Conservation (phyloP, 2,113 vertebrate genomes). For the Scatophagus argus region DNA sequence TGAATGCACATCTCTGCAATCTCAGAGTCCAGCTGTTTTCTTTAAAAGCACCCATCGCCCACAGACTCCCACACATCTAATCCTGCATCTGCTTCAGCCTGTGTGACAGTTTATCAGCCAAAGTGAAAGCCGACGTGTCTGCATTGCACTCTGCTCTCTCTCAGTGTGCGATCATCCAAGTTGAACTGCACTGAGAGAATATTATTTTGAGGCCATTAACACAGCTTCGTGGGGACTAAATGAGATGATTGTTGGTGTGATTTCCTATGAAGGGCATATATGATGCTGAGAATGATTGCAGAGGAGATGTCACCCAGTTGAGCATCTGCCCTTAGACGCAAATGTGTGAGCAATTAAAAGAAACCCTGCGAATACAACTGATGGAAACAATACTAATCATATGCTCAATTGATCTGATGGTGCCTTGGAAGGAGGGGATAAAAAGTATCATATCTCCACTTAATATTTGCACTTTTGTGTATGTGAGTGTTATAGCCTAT, state of each 20-base stretch:
- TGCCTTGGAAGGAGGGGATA: slow-evolving; percentile 20
- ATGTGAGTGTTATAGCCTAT: slow-evolving; percentile 10
- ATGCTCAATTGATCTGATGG: slow-evolving; percentile 67
- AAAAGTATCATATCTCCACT: slow-evolving; percentile 23
- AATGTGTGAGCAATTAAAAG: slow-evolving; percentile 71
- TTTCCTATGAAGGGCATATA: slow-evolving; percentile 52
- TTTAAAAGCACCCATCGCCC: background rate
- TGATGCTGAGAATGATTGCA: slow-evolving; percentile 52
- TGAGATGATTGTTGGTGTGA: slow-evolving; percentile 47
- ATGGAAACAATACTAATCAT: slow-evolving; percentile 64
- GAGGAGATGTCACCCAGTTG: slow-evolving; percentile 37
- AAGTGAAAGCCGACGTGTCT: background rate
- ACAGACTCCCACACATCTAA: slow-evolving; percentile 14
- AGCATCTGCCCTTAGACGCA: slow-evolving; percentile 57
- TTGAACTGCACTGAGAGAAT: background rate
- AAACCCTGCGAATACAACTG: slow-evolving; percentile 48
- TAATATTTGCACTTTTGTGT: slow-evolving; percentile 30
- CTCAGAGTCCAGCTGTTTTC: background rate
- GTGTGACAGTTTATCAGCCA: slow-evolving; percentile 37
- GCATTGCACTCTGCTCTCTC: background rate
- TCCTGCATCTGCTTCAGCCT: background rate
- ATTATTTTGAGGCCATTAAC: slow-evolving; percentile 50
- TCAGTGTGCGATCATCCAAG: background rate
- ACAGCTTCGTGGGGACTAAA: slow-evolving; percentile 38
- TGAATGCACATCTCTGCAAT: background rate